Conservation (phyloP, 2,113 vertebrate genomes). For the Haemorhous mexicanus region DNA sequence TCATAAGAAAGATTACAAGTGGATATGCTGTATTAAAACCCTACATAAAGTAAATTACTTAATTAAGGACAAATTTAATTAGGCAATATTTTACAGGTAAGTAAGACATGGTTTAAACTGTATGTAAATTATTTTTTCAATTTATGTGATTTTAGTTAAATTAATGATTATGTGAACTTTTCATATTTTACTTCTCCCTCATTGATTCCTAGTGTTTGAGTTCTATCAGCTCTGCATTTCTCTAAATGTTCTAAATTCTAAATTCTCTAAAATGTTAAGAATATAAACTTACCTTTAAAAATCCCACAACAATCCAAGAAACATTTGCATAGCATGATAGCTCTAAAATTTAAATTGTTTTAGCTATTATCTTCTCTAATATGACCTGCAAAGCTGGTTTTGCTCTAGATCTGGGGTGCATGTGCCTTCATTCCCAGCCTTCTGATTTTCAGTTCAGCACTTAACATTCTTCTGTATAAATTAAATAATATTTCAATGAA, state of each 20-base stretch:
- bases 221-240: neutral
- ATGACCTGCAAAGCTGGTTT: neutral
- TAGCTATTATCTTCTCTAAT: neutral
- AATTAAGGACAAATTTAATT: neutral
- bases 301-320: neutral
- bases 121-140: neutral
- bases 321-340: neutral
- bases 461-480: no score
- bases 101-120: neutral
- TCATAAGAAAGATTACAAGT: neutral
- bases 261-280: neutral
- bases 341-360: neutral
- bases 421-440: neutral
- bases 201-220: neutral
- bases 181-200: neutral
- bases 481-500: no score
- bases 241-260: neutral
- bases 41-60: neutral
- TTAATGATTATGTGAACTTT: neutral
- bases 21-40: neutral
- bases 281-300: neutral
- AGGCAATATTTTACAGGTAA: neutral
- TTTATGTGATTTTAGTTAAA: no score
- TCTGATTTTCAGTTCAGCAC: neutral
- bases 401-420: neutral